Evolutionary conservation across 2,113 vertebrate genomes (phyloP).

Genomic region (Murina feae): DNA sequence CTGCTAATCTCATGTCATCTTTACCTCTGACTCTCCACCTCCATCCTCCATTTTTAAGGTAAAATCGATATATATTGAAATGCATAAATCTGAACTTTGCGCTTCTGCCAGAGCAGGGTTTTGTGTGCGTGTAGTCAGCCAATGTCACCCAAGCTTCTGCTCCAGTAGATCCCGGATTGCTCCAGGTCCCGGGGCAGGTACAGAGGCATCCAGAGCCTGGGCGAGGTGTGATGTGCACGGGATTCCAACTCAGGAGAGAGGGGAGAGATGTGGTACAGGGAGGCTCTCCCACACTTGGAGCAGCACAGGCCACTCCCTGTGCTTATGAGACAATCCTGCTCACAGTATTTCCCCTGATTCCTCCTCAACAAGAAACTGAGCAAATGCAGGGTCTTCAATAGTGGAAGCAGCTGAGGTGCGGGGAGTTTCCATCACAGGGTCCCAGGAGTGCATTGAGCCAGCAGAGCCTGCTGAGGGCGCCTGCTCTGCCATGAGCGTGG

Average conservation of each 20-base stretch:
- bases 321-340: neutral
- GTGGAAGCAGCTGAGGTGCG: neutral
- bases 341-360: fast-evolving
- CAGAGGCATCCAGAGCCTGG: neutral
- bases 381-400: neutral
- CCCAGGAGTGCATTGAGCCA: neutral
- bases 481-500: fast-evolving
- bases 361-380: fast-evolving
- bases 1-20: too few relatives aligned
- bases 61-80: too few relatives aligned
- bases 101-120: too few relatives aligned
- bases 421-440: neutral
- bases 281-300: too few relatives aligned
- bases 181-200: neutral
- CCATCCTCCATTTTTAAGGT: too few relatives aligned
- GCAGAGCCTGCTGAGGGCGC: fast-evolving
- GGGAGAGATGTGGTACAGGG: neutral
- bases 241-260: neutral
- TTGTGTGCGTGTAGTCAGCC: neutral
- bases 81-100: too few relatives aligned
- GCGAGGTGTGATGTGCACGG: fast-evolving
- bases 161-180: fast-evolving
- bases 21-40: too few relatives aligned
- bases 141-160: fast-evolving
- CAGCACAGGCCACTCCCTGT: fast-evolving